These are phyloP conservation scores for Pteronotus mesoamericanus DNA, from an alignment of 2,797 vertebrate species.

Conservation along the genomic window DNA sequence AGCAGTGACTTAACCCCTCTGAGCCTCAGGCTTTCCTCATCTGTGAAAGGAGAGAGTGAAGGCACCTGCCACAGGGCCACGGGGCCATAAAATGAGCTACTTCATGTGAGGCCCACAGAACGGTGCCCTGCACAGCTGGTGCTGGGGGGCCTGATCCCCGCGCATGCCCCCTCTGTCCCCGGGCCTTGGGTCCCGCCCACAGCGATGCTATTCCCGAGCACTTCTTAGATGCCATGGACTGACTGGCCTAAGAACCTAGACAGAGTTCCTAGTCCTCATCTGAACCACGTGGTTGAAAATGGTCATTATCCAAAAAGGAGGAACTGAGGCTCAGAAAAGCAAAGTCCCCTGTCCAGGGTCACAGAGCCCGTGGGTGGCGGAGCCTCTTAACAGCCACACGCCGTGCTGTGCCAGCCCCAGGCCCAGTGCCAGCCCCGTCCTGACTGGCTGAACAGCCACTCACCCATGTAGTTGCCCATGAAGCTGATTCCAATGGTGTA, in stretches of 20 bases:
- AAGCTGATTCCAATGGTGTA: conserved; percentile 85
- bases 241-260: neutral
- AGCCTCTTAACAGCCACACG: neutral
- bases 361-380: neutral
- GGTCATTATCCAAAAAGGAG: neutral
- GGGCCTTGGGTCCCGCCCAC: neutral
- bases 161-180: neutral
- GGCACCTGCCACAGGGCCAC: neutral
- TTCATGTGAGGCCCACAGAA: neutral
- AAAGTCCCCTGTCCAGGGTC: neutral
- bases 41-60: neutral
- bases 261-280: neutral
- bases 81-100: neutral
- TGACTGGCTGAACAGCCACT: conserved; percentile 16
- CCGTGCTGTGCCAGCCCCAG: fast-evolving
- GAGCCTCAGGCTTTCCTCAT: neutral
- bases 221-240: neutral
- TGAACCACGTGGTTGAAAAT: neutral
- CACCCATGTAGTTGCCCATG: conserved; percentile 87
- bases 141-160: neutral
- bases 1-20: neutral
- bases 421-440: neutral
- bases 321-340: neutral
- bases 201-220: neutral
- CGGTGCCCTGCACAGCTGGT: neutral